phyloP scores from a whole-genome alignment of 2,113 vertebrate species.

The Larimichthys crocea region DNA sequence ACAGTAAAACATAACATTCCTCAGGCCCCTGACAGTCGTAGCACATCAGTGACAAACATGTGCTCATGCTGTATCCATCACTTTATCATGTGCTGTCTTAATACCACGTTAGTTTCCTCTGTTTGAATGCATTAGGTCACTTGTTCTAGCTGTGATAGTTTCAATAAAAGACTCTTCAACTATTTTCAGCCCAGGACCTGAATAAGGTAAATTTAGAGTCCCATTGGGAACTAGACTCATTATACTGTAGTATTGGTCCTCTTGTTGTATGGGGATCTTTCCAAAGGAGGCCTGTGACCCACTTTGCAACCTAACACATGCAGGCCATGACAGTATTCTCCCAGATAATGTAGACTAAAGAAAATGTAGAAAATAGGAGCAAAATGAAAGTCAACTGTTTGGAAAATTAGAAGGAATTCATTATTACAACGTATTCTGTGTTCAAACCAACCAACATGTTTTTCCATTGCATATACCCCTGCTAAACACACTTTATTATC shows the following conservation, averaged over 20 bases:
- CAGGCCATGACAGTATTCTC: constrained; percentile 23
- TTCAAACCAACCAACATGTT: not conserved
- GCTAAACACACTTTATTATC: not conserved
- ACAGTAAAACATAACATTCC: constrained; percentile 80
- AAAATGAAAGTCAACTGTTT: not conserved
- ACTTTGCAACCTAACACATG: constrained; percentile 50
- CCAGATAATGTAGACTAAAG: not conserved
- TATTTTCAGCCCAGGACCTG: constrained; percentile 71
- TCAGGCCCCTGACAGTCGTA: constrained; percentile 58
- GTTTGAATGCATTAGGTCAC: constrained; percentile 15
- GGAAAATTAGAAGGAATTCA: not conserved
- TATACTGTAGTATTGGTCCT: constrained; percentile 57
- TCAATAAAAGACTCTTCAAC: constrained; percentile 50
- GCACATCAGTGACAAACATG: constrained; percentile 70
- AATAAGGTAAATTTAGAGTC: constrained; percentile 64
- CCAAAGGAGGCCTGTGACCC: constrained; percentile 65
- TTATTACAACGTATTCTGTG: not conserved
- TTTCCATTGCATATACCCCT: not conserved
- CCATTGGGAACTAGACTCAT: constrained; percentile 67
- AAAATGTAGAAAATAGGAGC: not conserved
- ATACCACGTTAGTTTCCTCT: not conserved
- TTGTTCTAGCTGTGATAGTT: constrained; percentile 47
- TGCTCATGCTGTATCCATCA: constrained; percentile 34
- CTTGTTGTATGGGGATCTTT: constrained; percentile 57
- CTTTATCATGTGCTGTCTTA: constrained; percentile 8